Evolutionary conservation across 2,113 vertebrate genomes (phyloP).

Genomic region (Cathartes aura): DNA sequence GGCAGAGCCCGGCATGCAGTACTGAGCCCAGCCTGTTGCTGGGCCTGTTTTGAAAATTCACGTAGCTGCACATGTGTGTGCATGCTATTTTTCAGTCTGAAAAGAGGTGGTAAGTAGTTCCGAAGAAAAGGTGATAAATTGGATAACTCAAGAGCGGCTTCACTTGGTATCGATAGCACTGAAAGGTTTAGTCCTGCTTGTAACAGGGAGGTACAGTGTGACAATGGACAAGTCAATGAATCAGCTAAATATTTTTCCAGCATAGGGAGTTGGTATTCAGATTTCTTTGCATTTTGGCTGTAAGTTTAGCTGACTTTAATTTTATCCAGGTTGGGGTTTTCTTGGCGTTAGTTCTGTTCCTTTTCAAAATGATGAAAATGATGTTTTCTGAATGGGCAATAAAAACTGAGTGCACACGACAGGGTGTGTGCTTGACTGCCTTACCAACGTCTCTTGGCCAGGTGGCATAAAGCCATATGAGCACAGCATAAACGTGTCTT

Average conservation of each 20-base stretch:
- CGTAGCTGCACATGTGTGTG: accelerated
- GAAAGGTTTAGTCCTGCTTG: neutral
- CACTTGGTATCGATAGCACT: accelerated
- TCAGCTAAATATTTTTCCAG: neutral
- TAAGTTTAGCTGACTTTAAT: neutral
- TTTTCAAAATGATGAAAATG: neutral
- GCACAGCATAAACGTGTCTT: neutral
- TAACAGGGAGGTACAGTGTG: too few relatives aligned
- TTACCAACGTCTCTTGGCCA: conserved; percentile 37
- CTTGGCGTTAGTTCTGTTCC: neutral
- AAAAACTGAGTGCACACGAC: conserved; percentile 50
- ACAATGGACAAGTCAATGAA: neutral
- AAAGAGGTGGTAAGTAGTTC: neutral
- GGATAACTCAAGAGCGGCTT: neutral
- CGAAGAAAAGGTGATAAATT: neutral
- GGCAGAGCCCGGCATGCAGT: neutral
- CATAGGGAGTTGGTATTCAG: accelerated
- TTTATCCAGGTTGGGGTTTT: neutral
- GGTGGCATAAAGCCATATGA: conserved; percentile 44
- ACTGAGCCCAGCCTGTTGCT: neutral
- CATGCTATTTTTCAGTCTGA: neutral
- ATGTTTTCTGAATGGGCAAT: neutral
- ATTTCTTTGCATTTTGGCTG: neutral
- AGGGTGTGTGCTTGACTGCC: conserved; percentile 47
- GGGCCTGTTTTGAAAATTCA: neutral